phyloP scores from a whole-genome alignment of 2,797 vertebrate genomes.

The Danio choprae region DNA sequence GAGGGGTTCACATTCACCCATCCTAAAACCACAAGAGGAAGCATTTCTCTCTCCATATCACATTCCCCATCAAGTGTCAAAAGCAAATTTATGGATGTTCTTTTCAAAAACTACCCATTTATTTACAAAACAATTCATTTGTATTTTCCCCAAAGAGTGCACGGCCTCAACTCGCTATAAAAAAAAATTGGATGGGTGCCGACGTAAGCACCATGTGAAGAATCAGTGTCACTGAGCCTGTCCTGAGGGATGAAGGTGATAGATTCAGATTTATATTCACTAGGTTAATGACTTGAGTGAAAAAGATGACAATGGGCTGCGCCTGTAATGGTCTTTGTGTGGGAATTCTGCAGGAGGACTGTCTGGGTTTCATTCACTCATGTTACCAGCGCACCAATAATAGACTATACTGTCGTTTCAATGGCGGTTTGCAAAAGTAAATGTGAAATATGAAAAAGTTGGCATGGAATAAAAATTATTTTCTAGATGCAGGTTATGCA shows the following conservation, averaged over 20 bases:
- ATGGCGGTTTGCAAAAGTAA: background rate
- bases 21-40: conserved; percentile 15
- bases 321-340: background rate
- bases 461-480: no score
- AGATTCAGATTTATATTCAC: conserved; percentile 7
- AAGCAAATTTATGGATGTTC: background rate
- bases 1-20: background rate
- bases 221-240: conserved; percentile 17
- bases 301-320: conserved; percentile 13
- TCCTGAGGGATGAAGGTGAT: conserved; percentile 27
- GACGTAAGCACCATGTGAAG: conserved; percentile 28
- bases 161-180: conserved; percentile 12
- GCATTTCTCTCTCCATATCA: conserved; percentile 23
- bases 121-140: background rate
- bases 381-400: background rate
- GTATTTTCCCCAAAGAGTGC: conserved; percentile 7
- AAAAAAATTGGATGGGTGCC: conserved; percentile 28
- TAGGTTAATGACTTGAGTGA: background rate
- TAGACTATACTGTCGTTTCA: background rate
- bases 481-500: background rate
- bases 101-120: background rate
- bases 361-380: background rate
- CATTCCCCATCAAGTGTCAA: conserved; percentile 19
- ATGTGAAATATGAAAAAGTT: background rate
- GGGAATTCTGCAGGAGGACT: conserved; percentile 7